These are phyloP conservation scores for Solenopsis fugax DNA, from an alignment of 1,140 invertebrate genomes.

Conservation along the genomic window DNA sequence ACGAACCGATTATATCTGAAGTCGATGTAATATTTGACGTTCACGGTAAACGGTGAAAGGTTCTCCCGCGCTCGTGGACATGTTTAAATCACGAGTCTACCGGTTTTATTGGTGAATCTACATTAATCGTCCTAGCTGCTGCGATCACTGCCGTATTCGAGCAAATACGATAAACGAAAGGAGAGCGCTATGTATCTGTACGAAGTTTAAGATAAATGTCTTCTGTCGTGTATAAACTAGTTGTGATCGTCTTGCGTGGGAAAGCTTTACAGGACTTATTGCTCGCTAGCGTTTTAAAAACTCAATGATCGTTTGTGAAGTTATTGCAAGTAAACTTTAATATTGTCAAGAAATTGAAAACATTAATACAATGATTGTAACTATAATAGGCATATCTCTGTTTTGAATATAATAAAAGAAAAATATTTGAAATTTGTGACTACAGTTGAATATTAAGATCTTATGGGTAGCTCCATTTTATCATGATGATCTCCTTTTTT, in stretches of 20 bases:
- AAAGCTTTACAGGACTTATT: slow-evolving; percentile 9
- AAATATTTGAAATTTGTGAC: too few relatives aligned
- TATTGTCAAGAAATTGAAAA: background rate
- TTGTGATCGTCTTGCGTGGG: slow-evolving; percentile 28
- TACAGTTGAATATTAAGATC: too few relatives aligned
- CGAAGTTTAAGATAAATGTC: slow-evolving; percentile 8
- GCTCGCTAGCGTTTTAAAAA: background rate
- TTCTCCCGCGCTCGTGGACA: slow-evolving; percentile 29
- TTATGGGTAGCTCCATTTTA: too few relatives aligned
- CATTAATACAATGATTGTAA: background rate
- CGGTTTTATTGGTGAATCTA: slow-evolving; percentile 16
- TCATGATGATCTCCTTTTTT: too few relatives aligned
- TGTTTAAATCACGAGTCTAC: slow-evolving; percentile 42
- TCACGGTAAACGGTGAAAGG: slow-evolving; percentile 70
- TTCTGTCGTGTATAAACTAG: background rate
- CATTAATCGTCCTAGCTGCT: background rate
- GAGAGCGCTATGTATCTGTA: background rate
- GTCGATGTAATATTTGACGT: slow-evolving; percentile 69
- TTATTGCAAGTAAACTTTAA: background rate
- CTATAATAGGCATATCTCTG: too few relatives aligned
- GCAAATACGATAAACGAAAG: slow-evolving; percentile 46
- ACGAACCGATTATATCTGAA: slow-evolving; percentile 65
- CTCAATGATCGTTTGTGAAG: background rate
- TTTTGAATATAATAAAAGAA: too few relatives aligned
- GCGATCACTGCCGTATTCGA: slow-evolving; percentile 16